phyloP scores from a whole-genome alignment of 1,140 invertebrate genomes.

The Drosophila hydei region DNA sequence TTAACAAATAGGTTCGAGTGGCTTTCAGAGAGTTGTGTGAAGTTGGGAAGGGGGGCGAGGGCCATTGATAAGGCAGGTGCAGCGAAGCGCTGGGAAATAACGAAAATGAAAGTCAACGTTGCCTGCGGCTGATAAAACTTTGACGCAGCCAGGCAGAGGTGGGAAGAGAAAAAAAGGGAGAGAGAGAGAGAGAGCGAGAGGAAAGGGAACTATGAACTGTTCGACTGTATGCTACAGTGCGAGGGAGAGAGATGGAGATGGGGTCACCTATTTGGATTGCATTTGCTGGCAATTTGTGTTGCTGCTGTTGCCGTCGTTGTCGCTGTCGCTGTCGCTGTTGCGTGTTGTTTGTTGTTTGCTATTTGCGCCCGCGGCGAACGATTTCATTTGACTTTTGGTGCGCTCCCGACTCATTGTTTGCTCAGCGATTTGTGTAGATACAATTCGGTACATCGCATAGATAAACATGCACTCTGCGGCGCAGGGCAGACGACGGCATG shows the following conservation, averaged over 20 bases:
- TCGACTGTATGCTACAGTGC: too few relatives aligned
- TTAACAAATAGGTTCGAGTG: constrained; percentile 40
- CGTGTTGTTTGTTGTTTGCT: constrained; percentile 46
- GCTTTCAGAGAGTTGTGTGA: constrained; percentile 5
- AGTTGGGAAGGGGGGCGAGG: background rate
- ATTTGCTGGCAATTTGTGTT: constrained; percentile 49
- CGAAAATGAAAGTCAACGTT: constrained; percentile 44
- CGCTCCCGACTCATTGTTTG: constrained; percentile 47
- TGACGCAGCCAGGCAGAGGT: background rate
- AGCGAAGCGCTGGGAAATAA: constrained; percentile 21
- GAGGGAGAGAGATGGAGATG: background rate
- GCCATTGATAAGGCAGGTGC: constrained; percentile 45
- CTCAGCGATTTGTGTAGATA: constrained; percentile 54
- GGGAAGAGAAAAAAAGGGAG: background rate
- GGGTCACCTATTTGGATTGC: constrained; percentile 30
- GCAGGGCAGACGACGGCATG: background rate
- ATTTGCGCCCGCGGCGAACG: constrained; percentile 54
- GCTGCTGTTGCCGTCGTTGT: constrained; percentile 5
- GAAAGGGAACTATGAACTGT: background rate
- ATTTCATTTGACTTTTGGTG: constrained; percentile 59
- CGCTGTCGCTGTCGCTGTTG: constrained; percentile 38
- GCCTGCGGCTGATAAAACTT: constrained; percentile 45
- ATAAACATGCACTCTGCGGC: constrained; percentile 35
- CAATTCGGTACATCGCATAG: constrained; percentile 43
- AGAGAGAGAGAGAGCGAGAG: background rate